These are phyloP conservation scores for Cheilosia scutellata DNA, from an alignment of 2,888 invertebrate genomes.

Conservation along the genomic window DNA sequence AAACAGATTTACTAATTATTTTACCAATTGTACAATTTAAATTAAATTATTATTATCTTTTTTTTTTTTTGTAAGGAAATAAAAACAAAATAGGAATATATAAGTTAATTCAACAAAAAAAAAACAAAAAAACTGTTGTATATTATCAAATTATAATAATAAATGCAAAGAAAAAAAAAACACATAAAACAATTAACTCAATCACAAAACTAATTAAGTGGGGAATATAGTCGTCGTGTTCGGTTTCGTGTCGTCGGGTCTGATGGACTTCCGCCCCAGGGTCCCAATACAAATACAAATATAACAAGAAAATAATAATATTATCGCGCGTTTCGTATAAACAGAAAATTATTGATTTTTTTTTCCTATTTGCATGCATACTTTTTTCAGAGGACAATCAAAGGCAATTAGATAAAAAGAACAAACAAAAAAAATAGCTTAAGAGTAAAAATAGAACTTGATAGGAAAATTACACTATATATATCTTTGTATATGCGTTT, in stretches of 20 bases:
- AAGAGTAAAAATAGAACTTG: slow-evolving; percentile 70
- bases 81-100: slow-evolving; percentile 57
- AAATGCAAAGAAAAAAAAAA: slow-evolving; percentile 68
- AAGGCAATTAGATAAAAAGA: slow-evolving; percentile 14
- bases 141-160: slow-evolving; percentile 68
- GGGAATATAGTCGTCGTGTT: slow-evolving; percentile 78
- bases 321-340: slow-evolving; percentile 61
- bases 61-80: slow-evolving; percentile 50
- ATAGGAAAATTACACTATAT: slow-evolving; percentile 46
- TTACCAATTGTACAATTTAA: slow-evolving; percentile 63
- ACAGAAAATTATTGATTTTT: slow-evolving; percentile 30
- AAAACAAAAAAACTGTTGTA: slow-evolving; percentile 69
- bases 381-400: slow-evolving; percentile 39
- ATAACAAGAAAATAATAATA: slow-evolving; percentile 45
- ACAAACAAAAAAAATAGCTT: slow-evolving; percentile 38
- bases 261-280: slow-evolving; percentile 83
- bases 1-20: slow-evolving; percentile 55
- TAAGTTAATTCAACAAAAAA: slow-evolving; percentile 45
- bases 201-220: slow-evolving; percentile 76
- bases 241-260: slow-evolving; percentile 80
- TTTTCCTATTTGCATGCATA: slow-evolving; percentile 3
- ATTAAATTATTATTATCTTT: slow-evolving; percentile 64
- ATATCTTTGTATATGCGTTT: slow-evolving; percentile 66
- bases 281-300: slow-evolving; percentile 78
- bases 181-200: slow-evolving; percentile 68